Evolutionary conservation across 2,888 invertebrate genomes (phyloP).

Genomic region (Erebia aethiops): DNA sequence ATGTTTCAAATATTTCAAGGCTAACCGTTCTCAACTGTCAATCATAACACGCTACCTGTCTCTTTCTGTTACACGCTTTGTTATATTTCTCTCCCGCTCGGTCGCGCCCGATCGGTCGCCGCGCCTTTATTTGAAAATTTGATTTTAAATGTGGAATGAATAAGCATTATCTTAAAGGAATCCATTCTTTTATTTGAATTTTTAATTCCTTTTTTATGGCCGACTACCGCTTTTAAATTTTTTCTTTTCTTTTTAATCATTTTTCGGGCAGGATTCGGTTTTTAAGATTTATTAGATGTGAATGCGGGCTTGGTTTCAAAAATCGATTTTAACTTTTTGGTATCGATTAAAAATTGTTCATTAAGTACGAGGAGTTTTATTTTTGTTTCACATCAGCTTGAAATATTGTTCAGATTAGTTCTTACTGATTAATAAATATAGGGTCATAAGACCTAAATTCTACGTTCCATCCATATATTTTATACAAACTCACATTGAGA

Average conservation of each 20-base stretch:
- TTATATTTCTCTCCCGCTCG: conserved; percentile 58
- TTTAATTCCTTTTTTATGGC: conserved; percentile 77
- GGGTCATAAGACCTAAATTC: too few species aligned
- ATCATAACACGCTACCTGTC: conserved; percentile 81
- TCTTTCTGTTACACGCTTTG: conserved; percentile 62
- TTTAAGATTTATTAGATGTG: conserved; percentile 74
- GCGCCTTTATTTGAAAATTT: conserved; percentile 81
- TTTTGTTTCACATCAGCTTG: conserved; percentile 9
- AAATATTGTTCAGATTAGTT: not conserved
- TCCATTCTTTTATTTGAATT: conserved; percentile 80
- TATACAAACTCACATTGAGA: too few species aligned
- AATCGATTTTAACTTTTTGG: conserved; percentile 34
- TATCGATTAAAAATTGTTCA: conserved; percentile 30
- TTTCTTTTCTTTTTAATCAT: conserved; percentile 59
- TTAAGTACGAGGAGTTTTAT: conserved; percentile 20
- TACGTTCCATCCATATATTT: too few species aligned
- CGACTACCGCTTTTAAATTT: conserved; percentile 72
- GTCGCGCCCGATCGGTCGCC: conserved; percentile 72
- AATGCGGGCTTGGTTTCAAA: conserved; percentile 51
- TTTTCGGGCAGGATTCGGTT: conserved; percentile 62
- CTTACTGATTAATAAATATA: too few species aligned
- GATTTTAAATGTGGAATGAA: conserved; percentile 83
- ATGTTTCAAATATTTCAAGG: conserved; percentile 84
- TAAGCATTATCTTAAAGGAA: conserved; percentile 81
- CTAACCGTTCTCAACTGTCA: conserved; percentile 83